A percentile compares a stretch with the other conserved stretches of the same genome.
Conservation (phyloP, 2,888 invertebrate species). For the Acleris literana region DNA sequence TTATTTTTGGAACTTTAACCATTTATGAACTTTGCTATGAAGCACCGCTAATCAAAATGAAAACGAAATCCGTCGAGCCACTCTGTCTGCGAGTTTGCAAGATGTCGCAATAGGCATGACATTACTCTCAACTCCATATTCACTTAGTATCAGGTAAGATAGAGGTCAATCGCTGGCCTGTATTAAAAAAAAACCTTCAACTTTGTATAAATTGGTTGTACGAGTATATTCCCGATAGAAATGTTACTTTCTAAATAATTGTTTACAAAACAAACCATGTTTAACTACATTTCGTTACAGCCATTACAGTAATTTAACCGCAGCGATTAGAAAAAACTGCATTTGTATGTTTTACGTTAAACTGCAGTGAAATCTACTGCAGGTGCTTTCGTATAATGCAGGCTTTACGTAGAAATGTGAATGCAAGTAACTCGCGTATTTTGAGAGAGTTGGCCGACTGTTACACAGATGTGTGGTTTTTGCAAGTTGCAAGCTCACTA, state of each 20-base stretch:
- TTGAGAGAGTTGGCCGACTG: not conserved
- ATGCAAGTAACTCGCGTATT: slow-evolving; percentile 1
- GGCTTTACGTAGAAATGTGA: not conserved
- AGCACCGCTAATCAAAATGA: no score
- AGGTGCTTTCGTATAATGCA: slow-evolving; percentile 17
- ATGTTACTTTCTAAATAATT: not conserved
- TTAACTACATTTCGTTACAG: slow-evolving; percentile 12
- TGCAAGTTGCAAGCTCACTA: not conserved
- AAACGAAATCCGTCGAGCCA: no score
- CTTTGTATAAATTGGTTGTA: no score
- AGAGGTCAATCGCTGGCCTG: no score
- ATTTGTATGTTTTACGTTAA: slow-evolving; percentile 13
- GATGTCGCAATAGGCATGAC: no score
- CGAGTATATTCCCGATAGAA: not conserved
- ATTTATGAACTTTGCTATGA: no score
- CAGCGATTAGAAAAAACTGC: slow-evolving; percentile 19
- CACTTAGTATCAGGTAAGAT: no score
- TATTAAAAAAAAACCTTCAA: no score
- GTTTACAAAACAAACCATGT: not conserved
- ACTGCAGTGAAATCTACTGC: slow-evolving; percentile 14
- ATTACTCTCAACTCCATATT: no score
- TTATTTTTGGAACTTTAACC: no score
- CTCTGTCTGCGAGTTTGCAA: no score
- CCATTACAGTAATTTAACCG: slow-evolving; percentile 17
- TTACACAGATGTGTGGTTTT: not conserved